These are phyloP conservation scores for Cephus nigrinus DNA, from an alignment of 2,888 invertebrate genomes.

Conservation along the genomic window DNA sequence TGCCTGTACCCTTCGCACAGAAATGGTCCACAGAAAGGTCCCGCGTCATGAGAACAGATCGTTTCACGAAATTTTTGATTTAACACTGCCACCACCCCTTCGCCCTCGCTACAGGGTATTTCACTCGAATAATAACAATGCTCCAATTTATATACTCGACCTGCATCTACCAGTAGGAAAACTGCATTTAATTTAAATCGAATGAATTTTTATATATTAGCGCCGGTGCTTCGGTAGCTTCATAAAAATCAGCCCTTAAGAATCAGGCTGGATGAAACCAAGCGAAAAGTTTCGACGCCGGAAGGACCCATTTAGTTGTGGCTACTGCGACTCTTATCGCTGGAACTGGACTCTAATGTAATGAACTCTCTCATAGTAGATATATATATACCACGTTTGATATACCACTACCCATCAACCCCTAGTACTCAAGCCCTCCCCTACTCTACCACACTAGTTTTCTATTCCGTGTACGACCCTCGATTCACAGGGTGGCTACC, in stretches of 20 bases:
- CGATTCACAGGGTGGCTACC: background rate
- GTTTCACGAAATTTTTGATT: background rate
- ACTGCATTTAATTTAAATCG: background rate
- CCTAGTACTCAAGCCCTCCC: background rate
- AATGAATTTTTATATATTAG: background rate
- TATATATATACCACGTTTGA: background rate
- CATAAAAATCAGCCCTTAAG: background rate
- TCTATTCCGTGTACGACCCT: background rate
- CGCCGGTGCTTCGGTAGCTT: background rate
- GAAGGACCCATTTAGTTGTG: conserved; percentile 14
- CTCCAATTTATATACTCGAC: background rate
- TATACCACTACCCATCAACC: background rate
- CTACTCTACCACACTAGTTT: background rate
- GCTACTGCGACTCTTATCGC: conserved; percentile 21
- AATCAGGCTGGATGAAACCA: background rate
- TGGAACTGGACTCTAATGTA: conserved; percentile 22
- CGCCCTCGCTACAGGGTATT: background rate
- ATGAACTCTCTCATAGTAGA: conserved; percentile 7
- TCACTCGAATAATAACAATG: background rate
- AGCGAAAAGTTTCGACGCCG: background rate
- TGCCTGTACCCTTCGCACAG: background rate
- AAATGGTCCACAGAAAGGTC: background rate
- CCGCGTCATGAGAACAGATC: background rate
- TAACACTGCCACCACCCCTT: background rate
- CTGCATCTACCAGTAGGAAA: background rate